phyloP scores from a whole-genome alignment of 2,113 vertebrate genomes.

The Stigmatopora nigra region DNA sequence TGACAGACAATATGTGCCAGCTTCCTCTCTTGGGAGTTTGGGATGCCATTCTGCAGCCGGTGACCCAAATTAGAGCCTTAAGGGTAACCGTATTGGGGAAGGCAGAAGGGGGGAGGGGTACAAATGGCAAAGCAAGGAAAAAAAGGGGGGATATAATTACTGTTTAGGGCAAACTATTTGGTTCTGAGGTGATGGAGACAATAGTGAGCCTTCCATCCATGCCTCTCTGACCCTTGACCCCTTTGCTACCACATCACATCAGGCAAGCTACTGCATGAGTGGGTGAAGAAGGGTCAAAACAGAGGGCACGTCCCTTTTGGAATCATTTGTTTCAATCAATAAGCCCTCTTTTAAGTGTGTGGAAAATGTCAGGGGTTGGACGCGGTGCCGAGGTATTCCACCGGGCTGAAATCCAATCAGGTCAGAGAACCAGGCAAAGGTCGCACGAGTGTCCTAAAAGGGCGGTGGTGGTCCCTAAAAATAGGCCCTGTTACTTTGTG shows the following conservation, averaged over 20 bases:
- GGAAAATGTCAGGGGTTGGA: constrained; percentile 7
- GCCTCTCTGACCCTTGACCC: constrained; percentile 22
- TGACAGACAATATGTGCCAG: constrained; percentile 20
- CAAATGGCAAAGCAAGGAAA: constrained; percentile 40
- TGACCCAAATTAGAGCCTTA: constrained; percentile 71
- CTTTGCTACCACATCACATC: constrained; percentile 10
- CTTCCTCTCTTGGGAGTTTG: constrained; percentile 34
- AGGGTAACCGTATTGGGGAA: constrained; percentile 41
- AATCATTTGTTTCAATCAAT: constrained; percentile 20
- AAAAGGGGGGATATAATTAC: constrained; percentile 58
- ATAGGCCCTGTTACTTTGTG: constrained; percentile 48
- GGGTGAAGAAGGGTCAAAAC: not conserved
- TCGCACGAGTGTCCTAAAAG: constrained; percentile 26
- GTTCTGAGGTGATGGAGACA: constrained; percentile 61
- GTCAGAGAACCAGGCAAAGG: constrained; percentile 44
- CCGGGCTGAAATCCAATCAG: constrained; percentile 28
- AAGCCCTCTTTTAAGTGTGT: constrained; percentile 1
- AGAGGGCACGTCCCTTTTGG: constrained; percentile 3
- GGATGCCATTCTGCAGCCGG: constrained; percentile 60
- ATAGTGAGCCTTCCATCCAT: constrained; percentile 45
- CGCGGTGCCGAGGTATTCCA: not conserved
- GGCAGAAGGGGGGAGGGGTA: constrained; percentile 17
- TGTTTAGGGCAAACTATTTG: constrained; percentile 62
- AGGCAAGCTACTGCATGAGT: not conserved
- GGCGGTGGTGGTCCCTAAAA: constrained; percentile 50